Percentiles rank a stretch among this genome's conserved stretches.
Evolutionary conservation across 2,113 vertebrate genomes (phyloP).

Genomic region (Lasiurus cinereus): DNA sequence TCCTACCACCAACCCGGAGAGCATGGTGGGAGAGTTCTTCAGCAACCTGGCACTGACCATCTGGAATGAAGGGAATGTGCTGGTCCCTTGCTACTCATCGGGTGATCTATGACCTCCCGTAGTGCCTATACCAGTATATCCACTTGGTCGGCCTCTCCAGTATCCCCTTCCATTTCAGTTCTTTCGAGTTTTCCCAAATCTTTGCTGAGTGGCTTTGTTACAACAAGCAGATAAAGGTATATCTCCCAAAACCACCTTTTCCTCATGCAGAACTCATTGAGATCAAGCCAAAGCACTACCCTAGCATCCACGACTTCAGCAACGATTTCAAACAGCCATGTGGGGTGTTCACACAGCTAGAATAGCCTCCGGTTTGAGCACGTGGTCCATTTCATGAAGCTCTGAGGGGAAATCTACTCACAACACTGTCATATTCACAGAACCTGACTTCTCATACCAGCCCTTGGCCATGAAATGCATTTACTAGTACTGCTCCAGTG

Average conservation of each 20-base stretch:
- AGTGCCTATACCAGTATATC: too few species aligned
- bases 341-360: slow-evolving; percentile 95
- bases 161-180: too few species aligned
- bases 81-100: slow-evolving; percentile 97
- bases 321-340: slow-evolving; percentile 97
- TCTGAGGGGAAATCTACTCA: slow-evolving; percentile 97
- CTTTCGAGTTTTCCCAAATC: too few species aligned
- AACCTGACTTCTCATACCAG: slow-evolving; percentile 98
- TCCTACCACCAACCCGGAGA: slow-evolving; percentile 97
- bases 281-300: slow-evolving; percentile 97
- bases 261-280: slow-evolving; percentile 92
- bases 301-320: slow-evolving; percentile 98
- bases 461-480: slow-evolving; percentile 98
- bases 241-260: too few species aligned
- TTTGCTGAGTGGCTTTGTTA: too few species aligned
- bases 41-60: slow-evolving; percentile 89
- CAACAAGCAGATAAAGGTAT: too few species aligned
- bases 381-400: slow-evolving; percentile 98
- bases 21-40: slow-evolving; percentile 99
- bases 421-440: slow-evolving; percentile 99
- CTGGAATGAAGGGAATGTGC: not conserved
- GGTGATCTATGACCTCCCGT: slow-evolving; percentile 95
- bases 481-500: slow-evolving; percentile 94
- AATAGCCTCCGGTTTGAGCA: slow-evolving; percentile 93
- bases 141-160: too few species aligned